Evolutionary conservation across 2,888 invertebrate species (phyloP).

Genomic region (Uloborus plumipes): DNA sequence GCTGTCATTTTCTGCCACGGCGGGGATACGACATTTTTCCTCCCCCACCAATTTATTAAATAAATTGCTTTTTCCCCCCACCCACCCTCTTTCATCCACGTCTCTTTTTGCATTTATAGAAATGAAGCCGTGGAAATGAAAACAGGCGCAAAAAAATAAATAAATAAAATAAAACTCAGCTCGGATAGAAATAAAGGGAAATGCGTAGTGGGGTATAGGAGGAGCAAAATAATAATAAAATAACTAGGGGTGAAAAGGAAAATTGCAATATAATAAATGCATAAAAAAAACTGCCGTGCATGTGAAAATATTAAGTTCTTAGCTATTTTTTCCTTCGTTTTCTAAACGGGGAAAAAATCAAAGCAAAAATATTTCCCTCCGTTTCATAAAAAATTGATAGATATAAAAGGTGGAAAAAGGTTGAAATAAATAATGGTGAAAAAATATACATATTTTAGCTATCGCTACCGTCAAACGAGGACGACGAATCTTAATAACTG

Average conservation of each 20-base stretch:
- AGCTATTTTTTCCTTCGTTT: conserved; percentile 17
- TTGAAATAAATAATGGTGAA: conserved; percentile 49
- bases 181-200: neutral
- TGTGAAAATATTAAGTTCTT: conserved; percentile 60
- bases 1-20: conserved; percentile 49
- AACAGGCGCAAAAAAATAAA: neutral
- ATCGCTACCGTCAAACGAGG: conserved; percentile 44
- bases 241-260: conserved; percentile 1
- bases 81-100: conserved; percentile 6
- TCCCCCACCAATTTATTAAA: conserved; percentile 55
- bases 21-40: neutral
- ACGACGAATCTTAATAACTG: conserved; percentile 51
- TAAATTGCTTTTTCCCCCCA: conserved; percentile 59
- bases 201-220: conserved; percentile 18
- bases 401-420: conserved; percentile 12
- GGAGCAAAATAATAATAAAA: conserved; percentile 3
- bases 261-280: conserved; percentile 42
- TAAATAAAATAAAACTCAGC: neutral
- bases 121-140: conserved; percentile 12
- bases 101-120: conserved; percentile 41
- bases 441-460: conserved; percentile 25
- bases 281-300: conserved; percentile 20
- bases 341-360: conserved; percentile 8
- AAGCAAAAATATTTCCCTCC: conserved; percentile 11
- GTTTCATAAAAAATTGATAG: conserved; percentile 27